Evolutionary conservation across 2,888 invertebrate genomes (phyloP).

Genomic region (Apoda limacodes): DNA sequence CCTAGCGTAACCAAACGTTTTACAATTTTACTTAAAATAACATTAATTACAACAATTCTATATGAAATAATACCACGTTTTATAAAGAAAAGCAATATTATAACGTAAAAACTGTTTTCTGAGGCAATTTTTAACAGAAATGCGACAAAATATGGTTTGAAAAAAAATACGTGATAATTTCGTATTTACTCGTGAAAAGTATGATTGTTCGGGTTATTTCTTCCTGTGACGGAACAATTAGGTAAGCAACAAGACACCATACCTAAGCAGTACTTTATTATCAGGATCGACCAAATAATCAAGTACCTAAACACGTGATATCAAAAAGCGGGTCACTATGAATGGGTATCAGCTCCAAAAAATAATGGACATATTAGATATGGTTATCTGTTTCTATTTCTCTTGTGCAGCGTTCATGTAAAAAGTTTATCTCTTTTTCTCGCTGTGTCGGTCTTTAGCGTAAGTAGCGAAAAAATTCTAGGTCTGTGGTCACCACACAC

Average conservation of each 20-base stretch:
- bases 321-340: too few species aligned
- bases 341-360: too few species aligned
- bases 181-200: slow-evolving; percentile 9
- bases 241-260: slow-evolving; percentile 7
- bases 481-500: too few species aligned
- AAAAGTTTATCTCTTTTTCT: too few species aligned
- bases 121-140: slow-evolving; percentile 2
- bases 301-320: too few species aligned
- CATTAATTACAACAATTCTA: background rate
- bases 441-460: too few species aligned
- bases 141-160: slow-evolving; percentile 2
- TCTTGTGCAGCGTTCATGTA: too few species aligned
- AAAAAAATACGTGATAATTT: slow-evolving; percentile 2
- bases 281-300: too few species aligned
- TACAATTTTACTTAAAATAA: slow-evolving; percentile 1
- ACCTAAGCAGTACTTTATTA: too few species aligned
- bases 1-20: background rate
- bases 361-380: too few species aligned
- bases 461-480: too few species aligned
- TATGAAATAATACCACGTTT: background rate
- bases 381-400: too few species aligned
- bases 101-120: slow-evolving; percentile 1
- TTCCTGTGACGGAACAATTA: slow-evolving; percentile 5
- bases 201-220: slow-evolving; percentile 4
- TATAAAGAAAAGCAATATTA: background rate